Base-by-base conservation (phyloP, 2,797 vertebrate genomes). In the Delichon dasypus region DNA sequence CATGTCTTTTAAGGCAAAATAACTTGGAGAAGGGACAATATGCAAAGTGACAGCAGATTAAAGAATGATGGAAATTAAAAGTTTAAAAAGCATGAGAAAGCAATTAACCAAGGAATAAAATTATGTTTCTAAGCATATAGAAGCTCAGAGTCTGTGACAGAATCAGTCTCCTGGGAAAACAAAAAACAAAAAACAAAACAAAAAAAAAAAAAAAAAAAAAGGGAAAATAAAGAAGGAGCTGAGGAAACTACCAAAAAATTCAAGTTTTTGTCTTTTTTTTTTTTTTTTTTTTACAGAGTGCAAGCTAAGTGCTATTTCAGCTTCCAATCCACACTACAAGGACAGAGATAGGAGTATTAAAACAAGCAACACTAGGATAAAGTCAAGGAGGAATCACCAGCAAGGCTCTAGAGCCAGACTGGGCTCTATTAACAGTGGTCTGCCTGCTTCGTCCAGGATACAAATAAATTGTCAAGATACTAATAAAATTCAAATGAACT, bases 21-120 rank as follows among this genome's bases (percentile, higher is more conserved):
- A 93, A 84, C 66, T 93, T 81, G 70, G 76, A 94, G 76, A 94
- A 71, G 48, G 71, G 65, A 88, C 87, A 92, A 85, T 65, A 86
- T 61, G 58, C 76, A 85, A 88, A 94, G 47, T 66, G 89, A 86
- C 73, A 88, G 77, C 70, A 95, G 88, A 94, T 95, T 94, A 93
- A 94, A 93, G 80, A 88, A 88, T 62, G 64, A 86, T 86, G 80
- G 80, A 95, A 96, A 94, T 93, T 94, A 84, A 70, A 92, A 94
- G 86, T 93, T 89, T 88, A 89, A 92, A 96, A 95, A 94, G 90
- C 90, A 93, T 82, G 80, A 94, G 88, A 94, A 91, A 90, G 91
- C 83, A 96, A 94, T 94, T 95, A 96, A 72, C 65, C 70, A 84
- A 94, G 83, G 83, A 88, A 88, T 60, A 93, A 93, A 95, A 88